Evolutionary conservation across 1,140 invertebrate genomes (phyloP).

Genomic region (Ericerus pela): DNA sequence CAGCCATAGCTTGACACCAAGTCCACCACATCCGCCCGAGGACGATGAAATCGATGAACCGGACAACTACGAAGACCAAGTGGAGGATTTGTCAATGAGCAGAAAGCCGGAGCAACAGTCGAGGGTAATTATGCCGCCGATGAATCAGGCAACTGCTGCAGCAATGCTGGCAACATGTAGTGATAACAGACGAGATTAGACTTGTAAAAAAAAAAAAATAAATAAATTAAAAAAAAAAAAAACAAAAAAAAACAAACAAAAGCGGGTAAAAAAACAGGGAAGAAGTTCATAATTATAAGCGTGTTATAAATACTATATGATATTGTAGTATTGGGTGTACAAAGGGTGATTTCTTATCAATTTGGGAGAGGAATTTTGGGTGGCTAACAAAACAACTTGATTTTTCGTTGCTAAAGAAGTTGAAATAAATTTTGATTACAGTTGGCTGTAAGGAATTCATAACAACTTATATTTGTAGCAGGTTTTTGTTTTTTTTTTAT

Average conservation of each 20-base stretch:
- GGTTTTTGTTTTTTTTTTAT: too few relatives aligned
- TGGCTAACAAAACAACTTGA: too few relatives aligned
- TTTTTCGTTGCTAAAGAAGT: too few relatives aligned
- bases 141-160: slow-evolving; percentile 23
- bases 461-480: too few relatives aligned
- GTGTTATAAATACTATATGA: too few relatives aligned
- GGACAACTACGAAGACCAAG: slow-evolving; percentile 30
- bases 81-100: slow-evolving; percentile 35
- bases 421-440: too few relatives aligned
- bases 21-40: slow-evolving; percentile 12
- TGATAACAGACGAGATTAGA: slow-evolving; percentile 14
- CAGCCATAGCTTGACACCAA: slow-evolving; percentile 18
- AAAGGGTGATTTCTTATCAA: too few relatives aligned
- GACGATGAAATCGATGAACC: slow-evolving; percentile 17
- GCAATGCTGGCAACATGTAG: slow-evolving; percentile 23
- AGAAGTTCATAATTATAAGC: too few relatives aligned
- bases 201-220: neutral
- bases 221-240: neutral
- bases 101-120: slow-evolving; percentile 27
- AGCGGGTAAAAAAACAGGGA: neutral
- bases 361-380: too few relatives aligned
- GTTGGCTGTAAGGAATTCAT: too few relatives aligned
- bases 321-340: too few relatives aligned
- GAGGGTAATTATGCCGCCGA: slow-evolving; percentile 27
- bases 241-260: neutral